Evolutionary conservation across 2,888 invertebrate genomes (phyloP), one percentile per base, ranked within the genome.

Genomic region (Psylliodes chrysocephalus): DNA sequence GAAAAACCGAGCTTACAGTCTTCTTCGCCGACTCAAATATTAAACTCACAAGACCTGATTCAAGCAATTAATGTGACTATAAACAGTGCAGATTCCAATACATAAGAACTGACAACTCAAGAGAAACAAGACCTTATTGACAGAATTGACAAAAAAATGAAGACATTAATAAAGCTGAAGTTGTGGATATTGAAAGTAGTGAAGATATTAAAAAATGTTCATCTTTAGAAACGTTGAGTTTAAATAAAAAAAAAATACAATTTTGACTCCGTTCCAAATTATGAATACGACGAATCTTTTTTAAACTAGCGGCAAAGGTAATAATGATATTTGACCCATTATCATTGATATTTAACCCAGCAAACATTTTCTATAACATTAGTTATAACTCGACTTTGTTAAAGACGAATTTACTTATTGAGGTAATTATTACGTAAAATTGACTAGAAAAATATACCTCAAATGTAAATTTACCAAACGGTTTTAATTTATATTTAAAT

Each of bases 241-340:
- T 42, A n/a, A n/a, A n/a, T n/a, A n/a, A 44, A 33, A 4, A 28
- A 19, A 42, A n/a, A 6, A 10, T 15, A 30, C 10, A 4, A 12
- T 8, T 35, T 6, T 8, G 5, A 4, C 44, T 57, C 8, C 6
- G 33, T 56, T 35, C 15, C 22, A 33, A 42, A 14, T 22, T 54
- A 14, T 55, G 22, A 60, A 40, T 44, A 38, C 33, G 62, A 65
- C 38, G 64, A 68, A 22, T 68, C 63, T 38, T 42, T 64, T 35
- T 1, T 22, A 12, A 49, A 40, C 30, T 52, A 42, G 30, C 12
- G 5, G 17, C n/a, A 12, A 12, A 35, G 17, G 49, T 28, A 14
- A n/a, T 33, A 35, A 53, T 8, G 28, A 54, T 46, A 25, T 25
- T 5, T n/a, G n/a, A n/a, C n/a, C n/a, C n/a, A n/a, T n/a, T n/a